These are phyloP conservation scores for Thymelicus sylvestris DNA, from an alignment of 2,888 invertebrate species.

Conservation along the genomic window DNA sequence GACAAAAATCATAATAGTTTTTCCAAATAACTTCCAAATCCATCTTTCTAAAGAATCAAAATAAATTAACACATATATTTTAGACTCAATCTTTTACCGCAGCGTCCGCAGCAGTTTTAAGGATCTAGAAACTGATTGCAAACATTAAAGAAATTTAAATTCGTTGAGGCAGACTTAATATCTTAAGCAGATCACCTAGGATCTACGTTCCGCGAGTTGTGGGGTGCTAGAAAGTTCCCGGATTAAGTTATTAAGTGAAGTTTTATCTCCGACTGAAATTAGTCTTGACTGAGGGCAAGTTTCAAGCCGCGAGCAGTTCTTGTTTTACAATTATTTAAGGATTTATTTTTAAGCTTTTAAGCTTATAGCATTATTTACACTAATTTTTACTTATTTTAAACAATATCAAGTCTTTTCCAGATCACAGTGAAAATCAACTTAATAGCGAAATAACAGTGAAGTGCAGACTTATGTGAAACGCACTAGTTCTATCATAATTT, in stretches of 20 bases:
- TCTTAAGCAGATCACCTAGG: constrained; percentile 19
- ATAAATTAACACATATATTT: not conserved
- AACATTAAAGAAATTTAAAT: constrained; percentile 9
- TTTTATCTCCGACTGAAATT: constrained; percentile 17
- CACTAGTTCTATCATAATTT: too few relatives aligned
- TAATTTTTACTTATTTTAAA: too few relatives aligned
- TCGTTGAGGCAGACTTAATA: constrained; percentile 9
- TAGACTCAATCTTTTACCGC: not conserved
- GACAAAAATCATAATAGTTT: too few relatives aligned
- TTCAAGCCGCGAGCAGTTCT: constrained; percentile 15
- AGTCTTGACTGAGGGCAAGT: constrained; percentile 16
- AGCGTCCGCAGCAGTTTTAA: not conserved
- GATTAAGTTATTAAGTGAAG: constrained; percentile 24
- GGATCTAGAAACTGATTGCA: not conserved
- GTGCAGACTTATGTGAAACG: too few relatives aligned
- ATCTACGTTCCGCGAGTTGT: constrained; percentile 3
- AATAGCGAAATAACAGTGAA: too few relatives aligned
- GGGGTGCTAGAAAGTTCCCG: not conserved
- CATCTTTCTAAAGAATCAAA: not conserved
- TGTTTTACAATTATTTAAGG: constrained; percentile 19
- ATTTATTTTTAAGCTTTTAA: constrained; percentile 8
- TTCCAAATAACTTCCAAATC: too few relatives aligned
- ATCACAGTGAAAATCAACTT: too few relatives aligned
- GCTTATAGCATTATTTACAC: not conserved
- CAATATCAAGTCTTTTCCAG: too few relatives aligned